These are phyloP conservation scores for Unio delphinus DNA, from an alignment of 2,888 invertebrate genomes.

Conservation along the genomic window DNA sequence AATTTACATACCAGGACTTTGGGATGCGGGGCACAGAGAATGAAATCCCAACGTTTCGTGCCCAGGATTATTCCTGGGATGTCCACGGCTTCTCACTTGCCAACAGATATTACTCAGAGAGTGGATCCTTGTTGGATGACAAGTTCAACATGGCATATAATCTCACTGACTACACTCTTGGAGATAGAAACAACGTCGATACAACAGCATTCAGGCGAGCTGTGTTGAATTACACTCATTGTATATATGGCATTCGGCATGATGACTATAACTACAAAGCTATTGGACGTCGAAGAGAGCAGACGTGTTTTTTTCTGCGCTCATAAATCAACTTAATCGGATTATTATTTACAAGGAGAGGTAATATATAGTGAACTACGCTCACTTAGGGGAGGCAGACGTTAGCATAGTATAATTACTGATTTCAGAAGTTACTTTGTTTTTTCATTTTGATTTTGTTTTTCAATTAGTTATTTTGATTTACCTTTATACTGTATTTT, in stretches of 20 bases:
- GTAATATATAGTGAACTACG: too few species aligned
- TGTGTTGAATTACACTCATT: constrained; percentile 93
- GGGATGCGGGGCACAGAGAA: constrained; percentile 78
- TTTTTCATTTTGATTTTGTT: too few species aligned
- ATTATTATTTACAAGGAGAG: too few species aligned
- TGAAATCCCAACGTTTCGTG: constrained; percentile 74
- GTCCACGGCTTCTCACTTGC: constrained; percentile 91
- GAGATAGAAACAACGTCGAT: constrained; percentile 85
- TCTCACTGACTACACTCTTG: constrained; percentile 85
- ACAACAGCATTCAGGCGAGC: constrained; percentile 87
- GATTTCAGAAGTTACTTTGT: too few species aligned
- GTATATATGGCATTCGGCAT: constrained; percentile 86
- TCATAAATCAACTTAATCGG: too few species aligned
- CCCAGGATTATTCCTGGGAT: constrained; percentile 89
- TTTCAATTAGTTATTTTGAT: too few species aligned
- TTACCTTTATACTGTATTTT: too few species aligned
- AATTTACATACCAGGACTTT: constrained; percentile 86
- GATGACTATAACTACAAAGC: constrained; percentile 92
- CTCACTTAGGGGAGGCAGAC: too few species aligned
- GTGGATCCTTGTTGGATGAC: constrained; percentile 85
- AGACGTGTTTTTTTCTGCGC: too few species aligned
- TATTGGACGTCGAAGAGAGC: too few species aligned
- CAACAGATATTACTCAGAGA: constrained; percentile 85
- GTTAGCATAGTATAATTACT: too few species aligned
- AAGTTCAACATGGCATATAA: constrained; percentile 88